Evolutionary conservation across 2,113 vertebrate species (phyloP).

Genomic region (Notarius quadriscutis): DNA sequence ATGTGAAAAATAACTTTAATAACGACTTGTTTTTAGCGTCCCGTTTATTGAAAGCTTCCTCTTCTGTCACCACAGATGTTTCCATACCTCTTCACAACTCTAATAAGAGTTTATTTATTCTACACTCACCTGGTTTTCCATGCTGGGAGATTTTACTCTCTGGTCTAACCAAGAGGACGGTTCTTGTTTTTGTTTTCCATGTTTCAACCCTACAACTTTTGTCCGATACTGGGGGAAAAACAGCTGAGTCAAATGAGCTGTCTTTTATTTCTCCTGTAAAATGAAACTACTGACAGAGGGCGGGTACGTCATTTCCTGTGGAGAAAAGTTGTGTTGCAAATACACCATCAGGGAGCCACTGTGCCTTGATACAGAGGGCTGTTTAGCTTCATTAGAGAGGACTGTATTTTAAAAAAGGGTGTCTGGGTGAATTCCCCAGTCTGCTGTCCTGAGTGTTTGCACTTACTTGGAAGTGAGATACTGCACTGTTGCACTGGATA

Average conservation of each 20-base stretch:
- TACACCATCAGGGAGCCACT: too few species aligned
- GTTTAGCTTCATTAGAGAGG: too few species aligned
- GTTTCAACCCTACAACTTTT: neutral
- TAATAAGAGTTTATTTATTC: rapidly evolving
- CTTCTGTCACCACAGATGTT: neutral
- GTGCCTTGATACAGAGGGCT: too few species aligned
- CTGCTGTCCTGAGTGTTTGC: too few species aligned
- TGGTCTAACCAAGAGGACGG: neutral
- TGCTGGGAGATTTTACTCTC: neutral
- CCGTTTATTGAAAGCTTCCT: neutral
- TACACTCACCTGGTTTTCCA: neutral
- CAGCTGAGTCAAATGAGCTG: neutral
- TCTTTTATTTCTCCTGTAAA: neutral
- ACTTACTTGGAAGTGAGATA: too few species aligned
- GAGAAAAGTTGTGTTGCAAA: too few species aligned
- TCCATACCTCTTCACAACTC: neutral
- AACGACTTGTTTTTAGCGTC: neutral
- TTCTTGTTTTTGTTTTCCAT: neutral
- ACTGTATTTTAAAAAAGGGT: too few species aligned
- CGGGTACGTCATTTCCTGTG: too few species aligned
- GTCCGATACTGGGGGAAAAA: neutral
- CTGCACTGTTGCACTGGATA: too few species aligned
- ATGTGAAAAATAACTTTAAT: neutral
- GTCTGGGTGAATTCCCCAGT: too few species aligned
- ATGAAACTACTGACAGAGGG: neutral